Evolutionary conservation across 1,140 invertebrate species (phyloP).

Genomic region (Drosophila persimilis): DNA sequence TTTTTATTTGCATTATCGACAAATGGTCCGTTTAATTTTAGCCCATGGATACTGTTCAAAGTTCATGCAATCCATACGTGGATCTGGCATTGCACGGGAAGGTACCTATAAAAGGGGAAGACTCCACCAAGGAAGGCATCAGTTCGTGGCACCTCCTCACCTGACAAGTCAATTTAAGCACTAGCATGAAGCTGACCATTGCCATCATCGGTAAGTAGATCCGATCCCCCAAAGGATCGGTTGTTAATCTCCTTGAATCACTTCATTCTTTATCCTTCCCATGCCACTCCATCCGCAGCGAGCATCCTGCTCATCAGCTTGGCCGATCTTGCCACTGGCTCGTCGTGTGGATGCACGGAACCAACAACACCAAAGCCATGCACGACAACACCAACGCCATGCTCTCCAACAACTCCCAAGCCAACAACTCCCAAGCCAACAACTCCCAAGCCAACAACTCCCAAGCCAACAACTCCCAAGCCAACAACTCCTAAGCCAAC

Average conservation of each 20-base stretch:
- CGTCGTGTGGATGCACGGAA: conserved; percentile 2
- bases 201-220: background rate
- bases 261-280: no score
- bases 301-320: conserved; percentile 16
- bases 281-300: background rate
- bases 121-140: background rate
- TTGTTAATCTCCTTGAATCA: background rate
- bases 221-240: background rate
- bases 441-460: no score
- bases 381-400: no score
- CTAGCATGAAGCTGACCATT: conserved; percentile 6
- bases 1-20: conserved; percentile 3
- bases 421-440: no score
- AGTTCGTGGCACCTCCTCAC: background rate
- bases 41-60: background rate
- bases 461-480: no score
- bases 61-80: background rate
- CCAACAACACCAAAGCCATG: no score
- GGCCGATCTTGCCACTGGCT: background rate
- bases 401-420: no score
- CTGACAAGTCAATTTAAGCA: background rate
- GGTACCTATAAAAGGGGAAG: conserved; percentile 7
- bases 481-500: no score
- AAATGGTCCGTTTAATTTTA: background rate
- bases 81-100: no score